phyloP scores from a whole-genome alignment of 2,113 vertebrate species.

The Rhombomys opimus region DNA sequence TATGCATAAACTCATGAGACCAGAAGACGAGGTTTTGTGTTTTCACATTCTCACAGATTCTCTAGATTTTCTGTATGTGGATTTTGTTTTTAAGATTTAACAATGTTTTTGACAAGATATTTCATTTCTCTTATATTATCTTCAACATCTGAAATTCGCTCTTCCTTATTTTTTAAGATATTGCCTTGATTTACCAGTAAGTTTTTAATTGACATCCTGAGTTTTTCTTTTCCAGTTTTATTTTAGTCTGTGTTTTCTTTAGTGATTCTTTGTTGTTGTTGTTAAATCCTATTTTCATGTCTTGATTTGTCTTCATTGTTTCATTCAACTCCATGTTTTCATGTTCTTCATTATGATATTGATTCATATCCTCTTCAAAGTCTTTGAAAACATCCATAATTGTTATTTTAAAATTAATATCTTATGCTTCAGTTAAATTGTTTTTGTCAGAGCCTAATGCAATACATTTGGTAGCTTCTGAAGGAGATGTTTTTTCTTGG shows the following conservation, averaged over 20 bases:
- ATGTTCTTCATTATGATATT: not conserved
- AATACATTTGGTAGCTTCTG: not conserved
- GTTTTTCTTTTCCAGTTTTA: too few species aligned
- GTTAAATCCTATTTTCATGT: not conserved
- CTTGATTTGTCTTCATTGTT: not conserved
- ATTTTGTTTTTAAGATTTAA: too few species aligned
- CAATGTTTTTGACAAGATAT: too few species aligned
- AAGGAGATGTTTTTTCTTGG: not conserved
- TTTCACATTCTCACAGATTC: too few species aligned
- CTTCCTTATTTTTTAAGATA: too few species aligned
- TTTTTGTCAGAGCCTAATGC: not conserved
- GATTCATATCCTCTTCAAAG: not conserved
- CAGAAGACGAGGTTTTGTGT: too few species aligned
- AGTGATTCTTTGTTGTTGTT: not conserved
- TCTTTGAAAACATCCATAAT: not conserved
- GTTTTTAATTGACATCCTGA: too few species aligned
- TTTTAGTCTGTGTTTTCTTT: not conserved
- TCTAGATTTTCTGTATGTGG: not conserved
- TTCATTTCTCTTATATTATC: too few species aligned
- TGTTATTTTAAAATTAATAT: not conserved
- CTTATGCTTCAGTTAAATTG: not conserved
- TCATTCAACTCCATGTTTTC: not conserved
- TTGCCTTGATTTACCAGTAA: too few species aligned
- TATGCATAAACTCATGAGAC: not conserved
- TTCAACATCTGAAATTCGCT: too few species aligned